Conservation (phyloP, 2,797 vertebrate species). For the Sarcophilus harrisii region DNA sequence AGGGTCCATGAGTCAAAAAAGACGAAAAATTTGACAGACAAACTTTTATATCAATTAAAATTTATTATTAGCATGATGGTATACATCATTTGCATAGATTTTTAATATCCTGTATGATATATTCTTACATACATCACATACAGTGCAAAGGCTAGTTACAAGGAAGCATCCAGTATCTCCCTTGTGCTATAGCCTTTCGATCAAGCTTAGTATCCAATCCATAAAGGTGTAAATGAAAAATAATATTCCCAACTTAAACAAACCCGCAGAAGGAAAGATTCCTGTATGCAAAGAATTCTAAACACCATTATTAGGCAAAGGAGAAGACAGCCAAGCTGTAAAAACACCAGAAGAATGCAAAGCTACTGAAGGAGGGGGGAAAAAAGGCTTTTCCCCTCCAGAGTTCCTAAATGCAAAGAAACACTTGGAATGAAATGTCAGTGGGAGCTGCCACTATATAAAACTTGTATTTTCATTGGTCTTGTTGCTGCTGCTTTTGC, state of each 20-base stretch:
- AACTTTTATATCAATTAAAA: neutral
- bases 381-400: neutral
- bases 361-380: neutral
- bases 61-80: neutral
- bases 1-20: neutral
- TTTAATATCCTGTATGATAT: neutral
- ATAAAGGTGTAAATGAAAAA: neutral
- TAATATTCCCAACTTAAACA: neutral
- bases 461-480: neutral
- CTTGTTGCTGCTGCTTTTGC: neutral
- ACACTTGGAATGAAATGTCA: neutral
- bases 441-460: no score
- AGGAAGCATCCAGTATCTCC: neutral
- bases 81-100: neutral
- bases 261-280: neutral
- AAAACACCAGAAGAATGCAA: neutral
- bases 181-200: neutral
- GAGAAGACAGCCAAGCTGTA: neutral
- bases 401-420: neutral
- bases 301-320: neutral
- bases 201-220: neutral
- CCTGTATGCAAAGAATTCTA: neutral
- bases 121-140: neutral
- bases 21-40: neutral
- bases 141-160: neutral